Evolutionary conservation across 1,140 invertebrate genomes (phyloP), one percentile per base, ranked within the genome.

Genomic region (Lepidotrigona ventralis): DNA sequence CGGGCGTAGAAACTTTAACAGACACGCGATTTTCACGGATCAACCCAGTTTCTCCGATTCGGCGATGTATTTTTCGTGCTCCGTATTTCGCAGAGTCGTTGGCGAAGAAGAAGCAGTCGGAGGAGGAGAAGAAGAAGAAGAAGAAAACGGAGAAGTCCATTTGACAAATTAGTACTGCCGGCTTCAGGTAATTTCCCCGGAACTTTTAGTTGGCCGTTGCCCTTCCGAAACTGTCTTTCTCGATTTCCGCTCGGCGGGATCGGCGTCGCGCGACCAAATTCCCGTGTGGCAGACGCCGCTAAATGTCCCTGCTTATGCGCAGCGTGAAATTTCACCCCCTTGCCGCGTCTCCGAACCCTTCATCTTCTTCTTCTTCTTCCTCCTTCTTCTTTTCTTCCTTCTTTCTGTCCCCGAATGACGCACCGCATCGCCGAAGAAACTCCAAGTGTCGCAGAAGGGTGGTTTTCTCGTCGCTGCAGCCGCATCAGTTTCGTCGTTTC

Each of bases 271-370:
- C 70, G 79, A 39, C 79, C 29, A 54, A 77, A 74, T 53, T 81
- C 60, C 29, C 29, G 58, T 66, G 21, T 66, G 21, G 60, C 79
- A 66, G 71, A 74, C 71, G 51, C 51, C 72, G 51, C 26, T 81
- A 81, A 75, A 81, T 66, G 51, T 33, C 63, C 66, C 26, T 39
- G 81, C 81, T 74, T 77, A 54, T 66, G 74, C 75, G 64, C 74
- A 83, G 81, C 81, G 66, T 83, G 75, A 83, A 83, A 78, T 83
- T 83, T 83, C 81, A 82, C 81, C 81, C 81, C 68, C 75, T n/a
- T 3, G 19, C 71, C 21, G 26, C 56, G 60, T 23, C 53, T 15
- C 12, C 46, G 17, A 68, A 81, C 33, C 19, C 23, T n/a, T 29
- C 39, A 69, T 15, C 46, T 58, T 14, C 51, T 12, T 33, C 26